Conservation (phyloP, 2,113 vertebrate genomes). For the Triplophysa siluroides region DNA sequence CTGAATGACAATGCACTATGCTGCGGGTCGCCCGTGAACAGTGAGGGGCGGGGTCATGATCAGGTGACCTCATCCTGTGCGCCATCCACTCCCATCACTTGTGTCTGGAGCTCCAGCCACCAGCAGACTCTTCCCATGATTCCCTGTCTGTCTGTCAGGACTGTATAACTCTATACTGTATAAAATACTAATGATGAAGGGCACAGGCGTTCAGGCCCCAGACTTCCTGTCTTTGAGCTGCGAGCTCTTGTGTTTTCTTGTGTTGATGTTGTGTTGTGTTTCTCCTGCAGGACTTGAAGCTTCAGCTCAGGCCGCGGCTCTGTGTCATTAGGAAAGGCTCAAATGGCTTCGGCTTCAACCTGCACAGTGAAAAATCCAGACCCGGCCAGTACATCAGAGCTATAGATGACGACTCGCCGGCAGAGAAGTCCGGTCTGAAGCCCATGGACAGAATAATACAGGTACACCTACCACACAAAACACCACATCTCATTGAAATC, state of each 20-base stretch:
- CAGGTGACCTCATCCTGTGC: constrained; percentile 22
- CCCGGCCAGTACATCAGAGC: constrained; percentile 95
- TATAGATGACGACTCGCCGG: constrained; percentile 83
- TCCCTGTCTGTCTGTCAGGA: neutral
- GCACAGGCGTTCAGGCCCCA: neutral
- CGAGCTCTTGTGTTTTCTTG: neutral
- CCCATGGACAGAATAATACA: constrained; percentile 90
- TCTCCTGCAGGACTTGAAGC: constrained; percentile 24
- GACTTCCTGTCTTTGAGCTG: constrained; percentile 1
- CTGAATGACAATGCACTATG: constrained; percentile 29
- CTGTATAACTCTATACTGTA: neutral
- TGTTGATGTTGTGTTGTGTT: constrained; percentile 7
- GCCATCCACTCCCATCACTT: neutral
- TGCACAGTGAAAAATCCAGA: constrained; percentile 91
- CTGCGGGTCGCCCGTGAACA: constrained; percentile 38
- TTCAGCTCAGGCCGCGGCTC: constrained; percentile 83
- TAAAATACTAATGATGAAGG: constrained; percentile 2
- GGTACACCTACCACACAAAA: constrained; percentile 66
- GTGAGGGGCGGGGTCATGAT: constrained; percentile 36
- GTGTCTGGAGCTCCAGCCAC: neutral
- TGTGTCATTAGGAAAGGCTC: constrained; percentile 85
- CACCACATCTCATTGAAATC: neutral
- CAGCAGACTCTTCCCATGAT: neutral
- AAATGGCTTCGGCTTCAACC: constrained; percentile 92
- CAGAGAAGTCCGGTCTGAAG: constrained; percentile 81